These are phyloP conservation scores for Nephrotoma flavescens DNA, from an alignment of 2,888 invertebrate species.

Conservation along the genomic window DNA sequence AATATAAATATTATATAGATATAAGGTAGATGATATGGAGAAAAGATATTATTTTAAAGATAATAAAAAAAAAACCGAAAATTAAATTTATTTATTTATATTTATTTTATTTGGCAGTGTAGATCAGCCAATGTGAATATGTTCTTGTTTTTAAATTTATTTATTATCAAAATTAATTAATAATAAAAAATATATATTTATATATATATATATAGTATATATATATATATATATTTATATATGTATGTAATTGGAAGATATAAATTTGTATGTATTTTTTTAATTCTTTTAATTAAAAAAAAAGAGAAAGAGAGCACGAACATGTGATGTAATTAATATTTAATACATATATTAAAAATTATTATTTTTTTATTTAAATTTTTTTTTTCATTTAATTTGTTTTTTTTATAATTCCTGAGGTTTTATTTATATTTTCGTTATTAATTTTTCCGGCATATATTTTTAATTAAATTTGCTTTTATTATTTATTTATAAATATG, in stretches of 20 bases:
- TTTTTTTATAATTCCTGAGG: background rate
- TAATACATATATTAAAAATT: background rate
- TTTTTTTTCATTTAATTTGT: background rate
- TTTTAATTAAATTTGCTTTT: background rate
- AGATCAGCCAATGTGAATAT: background rate
- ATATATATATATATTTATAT: background rate
- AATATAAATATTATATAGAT: background rate
- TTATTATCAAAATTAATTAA: background rate
- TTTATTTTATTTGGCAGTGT: constrained; percentile 1
- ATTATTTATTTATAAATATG: constrained; percentile 4
- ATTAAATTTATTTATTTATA: background rate
- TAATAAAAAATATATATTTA: background rate
- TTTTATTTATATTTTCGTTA: constrained; percentile 1
- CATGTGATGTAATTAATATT: constrained; percentile 3
- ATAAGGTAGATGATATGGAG: background rate
- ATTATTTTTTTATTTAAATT: background rate
- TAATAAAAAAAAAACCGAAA: background rate
- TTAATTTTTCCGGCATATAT: background rate
- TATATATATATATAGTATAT: background rate
- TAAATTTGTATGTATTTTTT: background rate
- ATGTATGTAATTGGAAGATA: constrained; percentile 2
- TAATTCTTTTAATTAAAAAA: constrained; percentile 1
- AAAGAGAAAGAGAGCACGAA: constrained; percentile 4
- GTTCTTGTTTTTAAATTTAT: background rate
- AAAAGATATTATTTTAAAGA: background rate